Percentiles rank a stretch among this genome's conserved stretches.
These are phyloP conservation scores for Apamea epomidion DNA, from an alignment of 2,888 invertebrate species.

Conservation along the genomic window DNA sequence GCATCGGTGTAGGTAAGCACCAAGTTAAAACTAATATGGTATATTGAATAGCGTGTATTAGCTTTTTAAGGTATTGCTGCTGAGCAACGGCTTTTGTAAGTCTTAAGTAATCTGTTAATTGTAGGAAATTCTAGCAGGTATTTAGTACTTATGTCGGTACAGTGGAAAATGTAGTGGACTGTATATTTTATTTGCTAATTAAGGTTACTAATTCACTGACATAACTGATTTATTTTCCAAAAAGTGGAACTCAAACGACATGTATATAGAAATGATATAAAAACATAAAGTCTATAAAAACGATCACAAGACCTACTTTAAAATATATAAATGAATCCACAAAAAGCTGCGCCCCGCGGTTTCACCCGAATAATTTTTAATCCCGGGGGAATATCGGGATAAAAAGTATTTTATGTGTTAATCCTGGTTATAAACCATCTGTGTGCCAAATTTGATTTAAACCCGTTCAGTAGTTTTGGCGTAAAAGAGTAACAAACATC, in stretches of 20 bases:
- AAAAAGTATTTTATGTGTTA: too few species aligned
- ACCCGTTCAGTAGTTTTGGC: too few species aligned
- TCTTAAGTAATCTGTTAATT: background rate
- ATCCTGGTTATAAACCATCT: too few species aligned
- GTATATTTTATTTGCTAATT: too few species aligned
- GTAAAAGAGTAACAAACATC: too few species aligned
- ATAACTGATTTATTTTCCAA: background rate
- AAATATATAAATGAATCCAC: background rate
- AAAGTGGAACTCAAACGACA: background rate
- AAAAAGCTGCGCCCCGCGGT: too few species aligned
- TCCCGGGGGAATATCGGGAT: too few species aligned
- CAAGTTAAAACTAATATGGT: slow-evolving; percentile 5
- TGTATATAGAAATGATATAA: background rate
- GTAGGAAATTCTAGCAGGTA: background rate
- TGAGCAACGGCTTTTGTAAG: background rate
- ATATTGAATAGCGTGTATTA: slow-evolving; percentile 19
- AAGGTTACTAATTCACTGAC: too few species aligned
- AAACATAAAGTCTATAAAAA: background rate
- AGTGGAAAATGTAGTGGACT: background rate
- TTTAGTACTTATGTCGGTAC: background rate
- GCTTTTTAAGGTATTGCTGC: slow-evolving; percentile 16
- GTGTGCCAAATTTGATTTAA: too few species aligned
- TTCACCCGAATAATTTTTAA: too few species aligned
- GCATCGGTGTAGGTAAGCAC: background rate
- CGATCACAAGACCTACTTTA: background rate